A percentile compares a stretch with the other conserved stretches of the same genome.
Conservation (phyloP, 2,113 vertebrate genomes). For the Dasyurus viverrinus region DNA sequence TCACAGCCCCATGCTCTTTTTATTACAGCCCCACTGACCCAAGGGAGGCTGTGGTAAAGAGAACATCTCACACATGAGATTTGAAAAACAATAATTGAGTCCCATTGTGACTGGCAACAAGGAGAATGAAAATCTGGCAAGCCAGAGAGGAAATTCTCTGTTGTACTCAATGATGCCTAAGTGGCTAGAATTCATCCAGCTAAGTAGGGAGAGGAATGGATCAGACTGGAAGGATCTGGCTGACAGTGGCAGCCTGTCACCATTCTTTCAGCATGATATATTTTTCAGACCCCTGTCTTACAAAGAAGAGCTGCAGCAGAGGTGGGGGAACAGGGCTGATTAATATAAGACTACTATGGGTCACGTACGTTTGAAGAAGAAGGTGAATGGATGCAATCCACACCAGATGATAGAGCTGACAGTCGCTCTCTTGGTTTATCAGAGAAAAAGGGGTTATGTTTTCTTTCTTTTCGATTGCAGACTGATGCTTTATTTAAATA, state of each 20-base stretch:
- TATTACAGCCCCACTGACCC: background rate
- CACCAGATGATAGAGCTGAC: background rate
- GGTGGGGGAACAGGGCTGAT: background rate
- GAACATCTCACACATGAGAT: constrained; percentile 54
- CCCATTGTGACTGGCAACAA: background rate
- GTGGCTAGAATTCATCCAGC: constrained; percentile 59
- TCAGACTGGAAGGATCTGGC: background rate
- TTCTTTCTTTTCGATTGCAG: background rate
- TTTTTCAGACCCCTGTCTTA: background rate
- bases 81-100: constrained; percentile 54
- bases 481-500: background rate
- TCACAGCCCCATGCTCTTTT: background rate
- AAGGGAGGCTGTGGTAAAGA: constrained; percentile 31
- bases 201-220: background rate
- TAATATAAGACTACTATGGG: background rate
- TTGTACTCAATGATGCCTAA: constrained; percentile 37
- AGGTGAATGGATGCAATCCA: background rate
- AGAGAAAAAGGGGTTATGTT: background rate
- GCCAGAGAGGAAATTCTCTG: constrained; percentile 41
- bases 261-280: background rate
- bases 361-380: background rate
- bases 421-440: background rate
- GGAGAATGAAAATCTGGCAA: background rate
- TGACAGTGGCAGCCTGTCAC: background rate
- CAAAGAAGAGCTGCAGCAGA: background rate